A percentile compares a stretch with the other conserved stretches of the same genome.
Conservation (phyloP, 2,888 invertebrate species). For the Diabrotica balteata region DNA sequence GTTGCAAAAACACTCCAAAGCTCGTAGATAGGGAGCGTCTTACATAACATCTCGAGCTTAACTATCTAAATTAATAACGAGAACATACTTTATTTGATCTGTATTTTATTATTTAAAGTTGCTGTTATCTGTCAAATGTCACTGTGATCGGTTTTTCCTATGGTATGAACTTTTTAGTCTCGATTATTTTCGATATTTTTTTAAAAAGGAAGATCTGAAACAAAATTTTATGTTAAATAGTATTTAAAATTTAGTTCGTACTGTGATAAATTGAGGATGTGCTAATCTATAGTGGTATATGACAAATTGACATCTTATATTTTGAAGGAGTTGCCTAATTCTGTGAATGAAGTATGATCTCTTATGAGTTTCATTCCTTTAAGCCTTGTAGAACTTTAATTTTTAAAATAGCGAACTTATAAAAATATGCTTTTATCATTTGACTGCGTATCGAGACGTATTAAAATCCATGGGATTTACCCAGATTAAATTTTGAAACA, state of each 20-base stretch:
- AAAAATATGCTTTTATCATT: too few species aligned
- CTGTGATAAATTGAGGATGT: too few species aligned
- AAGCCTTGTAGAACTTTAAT: conserved; percentile 8
- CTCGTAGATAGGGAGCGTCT: conserved; percentile 39
- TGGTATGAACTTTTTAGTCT: too few species aligned
- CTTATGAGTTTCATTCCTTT: conserved; percentile 19
- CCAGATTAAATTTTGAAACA: not conserved
- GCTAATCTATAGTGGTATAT: too few species aligned
- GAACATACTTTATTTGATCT: not conserved
- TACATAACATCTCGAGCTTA: conserved; percentile 16
- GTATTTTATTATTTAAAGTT: not conserved
- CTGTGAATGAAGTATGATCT: not conserved
- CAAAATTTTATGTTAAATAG: too few species aligned
- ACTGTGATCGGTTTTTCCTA: too few species aligned
- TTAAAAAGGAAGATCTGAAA: too few species aligned
- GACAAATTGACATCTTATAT: too few species aligned
- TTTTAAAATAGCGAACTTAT: not conserved
- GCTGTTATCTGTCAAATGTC: too few species aligned
- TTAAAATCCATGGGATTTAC: not conserved
- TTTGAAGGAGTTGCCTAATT: not conserved
- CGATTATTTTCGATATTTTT: too few species aligned
- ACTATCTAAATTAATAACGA: conserved; percentile 11
- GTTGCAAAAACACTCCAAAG: conserved; percentile 50
- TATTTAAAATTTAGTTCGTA: too few species aligned
- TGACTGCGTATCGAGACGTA: too few species aligned